Conservation (phyloP, 2,888 invertebrate genomes). For the Tiphia femorata region DNA sequence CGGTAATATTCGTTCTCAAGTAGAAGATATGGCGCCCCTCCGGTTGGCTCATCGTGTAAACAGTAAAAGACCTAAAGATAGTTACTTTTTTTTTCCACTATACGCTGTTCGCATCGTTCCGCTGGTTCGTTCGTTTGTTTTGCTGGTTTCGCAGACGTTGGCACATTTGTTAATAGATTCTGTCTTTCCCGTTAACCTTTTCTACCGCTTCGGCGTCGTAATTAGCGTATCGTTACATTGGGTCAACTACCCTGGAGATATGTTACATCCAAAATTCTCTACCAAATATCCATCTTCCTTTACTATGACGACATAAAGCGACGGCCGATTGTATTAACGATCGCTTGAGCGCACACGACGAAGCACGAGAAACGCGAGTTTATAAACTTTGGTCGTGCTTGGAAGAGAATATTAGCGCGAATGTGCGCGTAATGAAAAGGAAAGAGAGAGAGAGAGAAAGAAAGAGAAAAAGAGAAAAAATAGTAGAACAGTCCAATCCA, state of each 20-base stretch:
- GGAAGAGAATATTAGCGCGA: background rate
- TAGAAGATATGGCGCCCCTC: constrained; percentile 51
- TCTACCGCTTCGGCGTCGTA: constrained; percentile 22
- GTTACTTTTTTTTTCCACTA: too few relatives aligned
- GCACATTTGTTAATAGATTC: constrained; percentile 62
- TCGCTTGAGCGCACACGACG: background rate
- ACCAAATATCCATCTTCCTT: constrained; percentile 26
- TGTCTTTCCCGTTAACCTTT: constrained; percentile 34
- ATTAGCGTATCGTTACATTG: constrained; percentile 42
- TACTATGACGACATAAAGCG: constrained; percentile 19
- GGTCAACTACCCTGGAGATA: constrained; percentile 63
- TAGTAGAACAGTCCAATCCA: constrained; percentile 55
- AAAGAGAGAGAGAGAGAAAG: constrained; percentile 9
- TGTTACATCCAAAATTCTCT: constrained; percentile 44
- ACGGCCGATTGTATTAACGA: constrained; percentile 28
- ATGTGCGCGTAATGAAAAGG: constrained; percentile 3
- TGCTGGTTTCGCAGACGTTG: constrained; percentile 59
- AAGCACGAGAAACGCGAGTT: constrained; percentile 13
- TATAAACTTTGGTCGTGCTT: constrained; percentile 52
- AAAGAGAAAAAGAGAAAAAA: constrained; percentile 28
- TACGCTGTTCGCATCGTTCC: too few relatives aligned
- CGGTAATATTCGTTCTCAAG: constrained; percentile 31
- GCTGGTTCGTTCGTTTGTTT: constrained; percentile 45
- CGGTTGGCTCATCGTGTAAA: constrained; percentile 44
- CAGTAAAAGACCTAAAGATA: constrained; percentile 55